Evolutionary conservation across 2,797 vertebrate species (phyloP).

Genomic region (Rhincodon typus): DNA sequence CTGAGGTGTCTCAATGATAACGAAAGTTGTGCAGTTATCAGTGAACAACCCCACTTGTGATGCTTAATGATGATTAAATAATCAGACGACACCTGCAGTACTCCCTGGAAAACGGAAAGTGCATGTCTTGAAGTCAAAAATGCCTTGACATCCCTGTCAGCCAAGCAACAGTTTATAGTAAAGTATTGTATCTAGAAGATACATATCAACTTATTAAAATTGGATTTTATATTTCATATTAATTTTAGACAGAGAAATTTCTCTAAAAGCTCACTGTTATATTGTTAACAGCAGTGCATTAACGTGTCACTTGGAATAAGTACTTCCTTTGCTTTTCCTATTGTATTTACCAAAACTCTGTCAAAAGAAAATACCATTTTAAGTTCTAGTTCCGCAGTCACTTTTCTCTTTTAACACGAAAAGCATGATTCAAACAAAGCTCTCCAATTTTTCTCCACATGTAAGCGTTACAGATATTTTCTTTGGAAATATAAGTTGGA

Average conservation of each 20-base stretch:
- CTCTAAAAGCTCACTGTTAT: neutral
- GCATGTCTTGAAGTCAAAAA: neutral
- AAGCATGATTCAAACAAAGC: neutral
- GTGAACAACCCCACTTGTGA: no score
- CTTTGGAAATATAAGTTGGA: no score
- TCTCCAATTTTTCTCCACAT: neutral
- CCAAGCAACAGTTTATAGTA: neutral
- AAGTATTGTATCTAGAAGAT: neutral
- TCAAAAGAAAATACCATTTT: neutral
- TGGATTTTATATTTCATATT: no score
- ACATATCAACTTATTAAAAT: neutral
- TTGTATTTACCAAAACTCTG: neutral
- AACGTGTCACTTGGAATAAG: neutral
- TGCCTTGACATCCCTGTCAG: neutral
- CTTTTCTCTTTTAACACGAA: neutral
- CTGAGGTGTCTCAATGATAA: no score
- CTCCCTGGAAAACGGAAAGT: neutral
- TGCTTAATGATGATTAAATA: neutral
- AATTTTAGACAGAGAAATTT: neutral
- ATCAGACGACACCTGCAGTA: neutral
- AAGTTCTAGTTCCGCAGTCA: neutral
- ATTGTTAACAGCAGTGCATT: neutral
- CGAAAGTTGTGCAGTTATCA: no score
- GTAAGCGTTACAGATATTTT: no score
- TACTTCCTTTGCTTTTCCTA: neutral